phyloP scores from a whole-genome alignment of 1,140 invertebrate genomes.

The Zaprionus gabonicus region DNA sequence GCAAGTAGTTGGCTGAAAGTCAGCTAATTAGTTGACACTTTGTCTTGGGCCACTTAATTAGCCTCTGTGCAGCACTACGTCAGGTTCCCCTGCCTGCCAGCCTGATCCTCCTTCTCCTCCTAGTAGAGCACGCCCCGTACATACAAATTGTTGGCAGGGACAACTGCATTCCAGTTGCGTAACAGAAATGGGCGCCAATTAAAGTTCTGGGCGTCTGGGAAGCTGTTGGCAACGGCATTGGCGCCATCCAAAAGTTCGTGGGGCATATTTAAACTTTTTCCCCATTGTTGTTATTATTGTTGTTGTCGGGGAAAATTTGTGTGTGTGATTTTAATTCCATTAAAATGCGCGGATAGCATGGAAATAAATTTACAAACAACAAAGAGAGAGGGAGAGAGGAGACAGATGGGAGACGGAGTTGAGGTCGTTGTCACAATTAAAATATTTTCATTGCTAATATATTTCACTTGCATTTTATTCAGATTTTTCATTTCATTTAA shows the following conservation, averaged over 20 bases:
- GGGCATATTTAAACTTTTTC: constrained; percentile 75
- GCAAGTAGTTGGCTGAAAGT: constrained; percentile 62
- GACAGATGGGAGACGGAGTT: constrained; percentile 10
- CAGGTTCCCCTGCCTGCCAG: not conserved
- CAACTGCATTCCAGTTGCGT: constrained; percentile 82
- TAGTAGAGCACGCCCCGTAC: constrained; percentile 71
- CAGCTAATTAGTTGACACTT: constrained; percentile 80
- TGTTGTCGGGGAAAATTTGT: constrained; percentile 44
- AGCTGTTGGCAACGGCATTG: constrained; percentile 38
- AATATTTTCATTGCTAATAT: constrained; percentile 81
- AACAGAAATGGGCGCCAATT: constrained; percentile 82
- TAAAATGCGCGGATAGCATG: constrained; percentile 70
- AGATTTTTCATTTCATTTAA: constrained; percentile 41
- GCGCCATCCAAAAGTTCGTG: constrained; percentile 70
- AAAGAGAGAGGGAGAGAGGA: constrained; percentile 6
- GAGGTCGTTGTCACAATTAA: constrained; percentile 65
- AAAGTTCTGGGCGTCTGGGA: constrained; percentile 69
- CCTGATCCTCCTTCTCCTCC: not conserved
- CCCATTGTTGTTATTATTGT: constrained; percentile 37
- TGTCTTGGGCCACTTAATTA: constrained; percentile 79
- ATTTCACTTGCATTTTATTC: constrained; percentile 55
- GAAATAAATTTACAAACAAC: constrained; percentile 54
- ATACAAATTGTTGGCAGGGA: constrained; percentile 77
- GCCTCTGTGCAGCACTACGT: constrained; percentile 29
- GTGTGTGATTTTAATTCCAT: constrained; percentile 79